Evolutionary conservation across 2,888 invertebrate species (phyloP).

Genomic region (Caenorhabditis zanzibari): DNA sequence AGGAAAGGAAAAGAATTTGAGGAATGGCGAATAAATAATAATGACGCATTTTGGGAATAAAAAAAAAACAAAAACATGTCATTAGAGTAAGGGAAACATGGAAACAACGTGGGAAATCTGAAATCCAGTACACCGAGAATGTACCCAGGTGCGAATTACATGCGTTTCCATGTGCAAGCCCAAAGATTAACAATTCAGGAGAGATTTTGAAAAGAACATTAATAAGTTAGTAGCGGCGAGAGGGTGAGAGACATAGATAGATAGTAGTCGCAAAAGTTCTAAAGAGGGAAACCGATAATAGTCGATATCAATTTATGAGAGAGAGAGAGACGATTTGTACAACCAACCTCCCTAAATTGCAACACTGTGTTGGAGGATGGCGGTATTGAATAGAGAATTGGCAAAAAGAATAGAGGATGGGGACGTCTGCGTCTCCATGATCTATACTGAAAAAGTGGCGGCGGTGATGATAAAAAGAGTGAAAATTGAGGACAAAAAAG

Average conservation of each 20-base stretch:
- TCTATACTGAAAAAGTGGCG: conserved; percentile 25
- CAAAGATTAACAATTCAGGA: conserved; percentile 21
- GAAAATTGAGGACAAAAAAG: conserved; percentile 24
- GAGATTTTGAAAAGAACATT: conserved; percentile 39
- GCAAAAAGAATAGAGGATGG: conserved; percentile 26
- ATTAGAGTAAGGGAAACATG: background rate
- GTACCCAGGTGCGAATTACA: conserved; percentile 42
- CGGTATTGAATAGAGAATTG: background rate
- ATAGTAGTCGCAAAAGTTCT: conserved; percentile 12
- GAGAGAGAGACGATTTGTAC: conserved; percentile 56
- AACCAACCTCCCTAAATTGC: conserved; percentile 49
- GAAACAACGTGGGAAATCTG: conserved; percentile 11
- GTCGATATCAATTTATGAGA: conserved; percentile 60
- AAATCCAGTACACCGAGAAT: background rate
- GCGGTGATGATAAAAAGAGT: conserved; percentile 38
- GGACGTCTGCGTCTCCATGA: conserved; percentile 47
- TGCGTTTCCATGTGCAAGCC: background rate
- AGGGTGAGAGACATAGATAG: conserved; percentile 7
- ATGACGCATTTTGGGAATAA: background rate
- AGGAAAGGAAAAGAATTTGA: conserved; percentile 2
- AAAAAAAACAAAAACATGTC: background rate
- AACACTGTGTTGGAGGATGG: conserved; percentile 57
- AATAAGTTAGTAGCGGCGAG: conserved; percentile 40
- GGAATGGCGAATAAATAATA: background rate
- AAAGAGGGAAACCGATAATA: conserved; percentile 11